Percentiles rank a stretch among this genome's conserved stretches.
Conservation (phyloP, 64 coral and sea anemone genomes). For the Pachyseris speciosa region DNA sequence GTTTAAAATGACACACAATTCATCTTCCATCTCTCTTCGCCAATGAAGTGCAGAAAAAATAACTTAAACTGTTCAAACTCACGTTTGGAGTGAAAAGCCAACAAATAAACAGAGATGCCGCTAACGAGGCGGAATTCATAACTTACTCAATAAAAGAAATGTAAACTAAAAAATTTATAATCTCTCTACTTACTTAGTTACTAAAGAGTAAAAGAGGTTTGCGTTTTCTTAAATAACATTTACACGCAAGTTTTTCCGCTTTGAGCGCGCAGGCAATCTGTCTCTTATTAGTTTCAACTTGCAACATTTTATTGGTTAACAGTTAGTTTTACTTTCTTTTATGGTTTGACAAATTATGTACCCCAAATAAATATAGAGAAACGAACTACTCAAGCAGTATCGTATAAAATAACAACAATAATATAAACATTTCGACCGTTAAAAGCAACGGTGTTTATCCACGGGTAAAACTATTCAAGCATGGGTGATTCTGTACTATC, state of each 20-base stretch:
- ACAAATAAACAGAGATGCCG: not conserved
- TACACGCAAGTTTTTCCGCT: not conserved
- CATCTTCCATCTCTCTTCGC: too few relatives aligned
- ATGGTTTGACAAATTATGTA: not conserved
- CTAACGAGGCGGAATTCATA: not conserved
- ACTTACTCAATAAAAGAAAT: not conserved
- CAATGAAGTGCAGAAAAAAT: too few relatives aligned
- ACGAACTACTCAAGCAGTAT: not conserved
- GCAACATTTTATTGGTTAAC: too few relatives aligned
- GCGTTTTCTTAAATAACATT: not conserved
- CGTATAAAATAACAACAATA: not conserved
- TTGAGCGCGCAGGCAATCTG: not conserved
- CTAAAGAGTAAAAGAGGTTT: not conserved
- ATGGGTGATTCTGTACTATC: not conserved
- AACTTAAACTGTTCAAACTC: too few relatives aligned
- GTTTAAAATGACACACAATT: too few relatives aligned
- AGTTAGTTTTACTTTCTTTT: not conserved
- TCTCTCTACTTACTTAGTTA: too few relatives aligned
- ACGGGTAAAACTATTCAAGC: too few relatives aligned
- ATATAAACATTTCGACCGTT: not conserved
- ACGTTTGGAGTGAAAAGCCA: not conserved
- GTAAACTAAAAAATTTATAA: not conserved
- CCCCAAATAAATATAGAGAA: not conserved
- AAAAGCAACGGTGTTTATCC: not conserved
- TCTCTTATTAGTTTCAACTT: too few relatives aligned